These are phyloP conservation scores for Alsophila aescularia DNA, from an alignment of 2,888 invertebrate genomes.

Conservation along the genomic window DNA sequence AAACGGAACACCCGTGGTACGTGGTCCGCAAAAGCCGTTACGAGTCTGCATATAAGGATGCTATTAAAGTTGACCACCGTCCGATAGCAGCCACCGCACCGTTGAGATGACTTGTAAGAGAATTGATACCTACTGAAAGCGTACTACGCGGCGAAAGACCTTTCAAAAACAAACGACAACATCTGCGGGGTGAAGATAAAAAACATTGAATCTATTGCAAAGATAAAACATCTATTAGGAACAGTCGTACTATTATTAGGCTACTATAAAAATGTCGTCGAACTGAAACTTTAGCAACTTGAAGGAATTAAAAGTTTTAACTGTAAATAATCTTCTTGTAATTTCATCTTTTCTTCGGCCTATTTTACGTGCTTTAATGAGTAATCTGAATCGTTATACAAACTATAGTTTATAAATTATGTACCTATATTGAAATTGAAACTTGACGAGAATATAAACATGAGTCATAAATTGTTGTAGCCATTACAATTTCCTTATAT, in stretches of 20 bases:
- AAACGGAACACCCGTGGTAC: slow-evolving; percentile 11
- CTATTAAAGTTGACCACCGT: slow-evolving; percentile 35
- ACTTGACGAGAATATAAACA: not conserved
- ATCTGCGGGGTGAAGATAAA: not conserved
- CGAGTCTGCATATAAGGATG: slow-evolving; percentile 34
- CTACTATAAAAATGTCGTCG: not conserved
- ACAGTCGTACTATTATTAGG: not conserved
- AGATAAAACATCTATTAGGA: not conserved
- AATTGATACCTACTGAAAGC: slow-evolving; percentile 22
- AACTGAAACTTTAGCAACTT: not conserved
- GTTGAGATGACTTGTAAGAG: slow-evolving; percentile 20
- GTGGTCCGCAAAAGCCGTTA: slow-evolving; percentile 25
- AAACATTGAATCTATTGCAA: not conserved
- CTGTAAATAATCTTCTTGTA: not conserved
- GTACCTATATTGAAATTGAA: not conserved
- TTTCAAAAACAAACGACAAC: slow-evolving; percentile 7
- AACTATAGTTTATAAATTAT: not conserved
- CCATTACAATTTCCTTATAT: no score
- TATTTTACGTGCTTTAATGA: not conserved
- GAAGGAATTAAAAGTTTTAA: slow-evolving; percentile 7
- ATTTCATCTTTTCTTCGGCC: slow-evolving; percentile 3
- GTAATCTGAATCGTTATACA: not conserved
- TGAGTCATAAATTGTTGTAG: not conserved
- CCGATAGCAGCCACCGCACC: slow-evolving; percentile 34
- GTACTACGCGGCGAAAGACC: slow-evolving; percentile 1